Percentiles rank a stretch among this genome's conserved stretches.
Evolutionary conservation across 1,140 invertebrate genomes (phyloP).

Genomic region (Lepidostoma basale): DNA sequence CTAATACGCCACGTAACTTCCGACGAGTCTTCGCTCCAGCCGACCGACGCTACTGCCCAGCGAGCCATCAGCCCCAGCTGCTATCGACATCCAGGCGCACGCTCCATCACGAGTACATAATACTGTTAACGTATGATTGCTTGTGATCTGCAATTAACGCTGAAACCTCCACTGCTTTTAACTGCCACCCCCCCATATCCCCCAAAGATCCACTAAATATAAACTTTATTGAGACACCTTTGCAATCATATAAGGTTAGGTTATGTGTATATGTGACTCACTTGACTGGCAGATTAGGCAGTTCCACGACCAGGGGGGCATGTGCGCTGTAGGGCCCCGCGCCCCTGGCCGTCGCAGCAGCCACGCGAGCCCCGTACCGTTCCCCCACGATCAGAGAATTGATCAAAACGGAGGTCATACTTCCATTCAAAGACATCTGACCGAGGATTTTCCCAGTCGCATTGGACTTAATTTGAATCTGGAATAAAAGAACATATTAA

Average conservation of each 20-base stretch:
- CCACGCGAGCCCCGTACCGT: slow-evolving; percentile 69
- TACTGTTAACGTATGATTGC: too few species aligned
- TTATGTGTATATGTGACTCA: slow-evolving; percentile 5
- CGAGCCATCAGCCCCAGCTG: too few species aligned
- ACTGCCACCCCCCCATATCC: too few species aligned
- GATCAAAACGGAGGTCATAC: slow-evolving; percentile 65
- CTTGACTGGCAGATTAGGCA: slow-evolving; percentile 49
- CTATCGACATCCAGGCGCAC: too few species aligned
- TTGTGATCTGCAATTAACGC: too few species aligned
- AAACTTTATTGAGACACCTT: too few species aligned
- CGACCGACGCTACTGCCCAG: too few species aligned
- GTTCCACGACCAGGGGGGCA: slow-evolving; percentile 63
- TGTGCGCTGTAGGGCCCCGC: slow-evolving; percentile 65
- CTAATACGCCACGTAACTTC: too few species aligned
- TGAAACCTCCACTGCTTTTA: too few species aligned
- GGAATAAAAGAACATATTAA: slow-evolving; percentile 45
- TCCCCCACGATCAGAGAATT: slow-evolving; percentile 67
- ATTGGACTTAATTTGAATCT: slow-evolving; percentile 71
- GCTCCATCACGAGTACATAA: too few species aligned
- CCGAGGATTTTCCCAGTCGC: slow-evolving; percentile 66
- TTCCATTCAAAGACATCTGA: slow-evolving; percentile 69
- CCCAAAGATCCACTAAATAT: too few species aligned
- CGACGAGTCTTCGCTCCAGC: too few species aligned
- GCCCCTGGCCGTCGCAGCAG: slow-evolving; percentile 67
- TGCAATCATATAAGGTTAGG: not conserved